These are phyloP conservation scores for Ganaspis sp. DNA, from an alignment of 1,140 invertebrate genomes.

Conservation along the genomic window DNA sequence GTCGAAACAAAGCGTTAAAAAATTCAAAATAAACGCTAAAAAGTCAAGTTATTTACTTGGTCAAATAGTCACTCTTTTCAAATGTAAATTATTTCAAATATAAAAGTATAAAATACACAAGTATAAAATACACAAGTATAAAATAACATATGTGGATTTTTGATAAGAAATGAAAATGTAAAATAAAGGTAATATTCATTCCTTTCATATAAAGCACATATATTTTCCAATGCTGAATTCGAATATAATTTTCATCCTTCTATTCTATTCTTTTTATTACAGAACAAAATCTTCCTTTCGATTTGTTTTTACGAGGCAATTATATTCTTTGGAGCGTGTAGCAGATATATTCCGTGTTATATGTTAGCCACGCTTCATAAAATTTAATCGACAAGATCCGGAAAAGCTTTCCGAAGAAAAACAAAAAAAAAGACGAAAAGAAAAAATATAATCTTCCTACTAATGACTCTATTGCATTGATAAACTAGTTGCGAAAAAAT, in stretches of 20 bases:
- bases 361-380: slow-evolving; percentile 37
- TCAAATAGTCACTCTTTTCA: no score
- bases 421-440: background rate
- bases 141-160: no score
- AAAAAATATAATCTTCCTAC: background rate
- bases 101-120: no score
- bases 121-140: background rate
- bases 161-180: no score
- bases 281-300: slow-evolving; percentile 20
- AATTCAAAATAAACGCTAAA: no score
- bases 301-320: slow-evolving; percentile 48
- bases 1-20: no score
- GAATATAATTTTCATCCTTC: slow-evolving; percentile 6
- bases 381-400: slow-evolving; percentile 39
- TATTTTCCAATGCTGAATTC: background rate
- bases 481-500: background rate
- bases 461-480: background rate
- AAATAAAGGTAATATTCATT: background rate
- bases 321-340: slow-evolving; percentile 25
- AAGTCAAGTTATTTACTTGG: no score
- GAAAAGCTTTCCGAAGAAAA: background rate
- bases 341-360: slow-evolving; percentile 27
- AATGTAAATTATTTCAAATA: no score
- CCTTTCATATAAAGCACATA: background rate
- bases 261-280: background rate